A percentile compares a stretch with the other conserved stretches of the same genome.
phyloP scores from a whole-genome alignment of 2,888 invertebrate species.

The Chirona hameri region DNA sequence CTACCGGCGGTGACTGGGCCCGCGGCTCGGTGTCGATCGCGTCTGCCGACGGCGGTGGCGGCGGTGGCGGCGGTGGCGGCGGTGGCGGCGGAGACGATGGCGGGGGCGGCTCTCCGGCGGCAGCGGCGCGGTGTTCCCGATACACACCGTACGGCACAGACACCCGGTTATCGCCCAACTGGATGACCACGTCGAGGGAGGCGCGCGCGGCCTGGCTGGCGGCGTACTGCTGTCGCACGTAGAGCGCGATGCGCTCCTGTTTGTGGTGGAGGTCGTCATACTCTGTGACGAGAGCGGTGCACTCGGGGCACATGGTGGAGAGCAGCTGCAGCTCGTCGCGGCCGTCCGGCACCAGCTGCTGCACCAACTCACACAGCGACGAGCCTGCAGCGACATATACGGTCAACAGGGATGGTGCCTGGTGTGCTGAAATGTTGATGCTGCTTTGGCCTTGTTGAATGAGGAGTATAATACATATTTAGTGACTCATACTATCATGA shows the following conservation, averaged over 20 bases:
- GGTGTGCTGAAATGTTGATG: background rate
- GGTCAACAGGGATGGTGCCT: background rate
- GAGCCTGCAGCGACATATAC: background rate
- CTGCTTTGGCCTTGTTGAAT: background rate
- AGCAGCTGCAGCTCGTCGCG: background rate
- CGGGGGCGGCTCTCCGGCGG: background rate
- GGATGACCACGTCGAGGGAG: background rate
- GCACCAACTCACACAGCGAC: background rate
- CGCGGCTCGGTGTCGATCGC: background rate
- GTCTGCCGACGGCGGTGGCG: background rate
- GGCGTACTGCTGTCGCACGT: background rate
- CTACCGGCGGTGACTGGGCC: background rate
- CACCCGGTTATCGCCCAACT: slow-evolving; percentile 1
- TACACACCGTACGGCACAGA: slow-evolving; percentile 10
- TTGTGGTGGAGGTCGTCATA: background rate
- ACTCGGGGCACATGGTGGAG: background rate
- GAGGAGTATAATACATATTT: too few species aligned
- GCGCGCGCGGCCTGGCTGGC: background rate
- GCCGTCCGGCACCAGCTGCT: background rate
- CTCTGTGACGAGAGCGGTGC: background rate
- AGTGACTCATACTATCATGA: too few species aligned
- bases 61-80: background rate
- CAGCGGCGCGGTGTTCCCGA: background rate
- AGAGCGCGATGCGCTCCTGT: background rate
- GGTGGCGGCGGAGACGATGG: background rate